Base-by-base conservation (phyloP, 1,140 invertebrate species). In the Pseudomyrmex dendroicus region DNA sequence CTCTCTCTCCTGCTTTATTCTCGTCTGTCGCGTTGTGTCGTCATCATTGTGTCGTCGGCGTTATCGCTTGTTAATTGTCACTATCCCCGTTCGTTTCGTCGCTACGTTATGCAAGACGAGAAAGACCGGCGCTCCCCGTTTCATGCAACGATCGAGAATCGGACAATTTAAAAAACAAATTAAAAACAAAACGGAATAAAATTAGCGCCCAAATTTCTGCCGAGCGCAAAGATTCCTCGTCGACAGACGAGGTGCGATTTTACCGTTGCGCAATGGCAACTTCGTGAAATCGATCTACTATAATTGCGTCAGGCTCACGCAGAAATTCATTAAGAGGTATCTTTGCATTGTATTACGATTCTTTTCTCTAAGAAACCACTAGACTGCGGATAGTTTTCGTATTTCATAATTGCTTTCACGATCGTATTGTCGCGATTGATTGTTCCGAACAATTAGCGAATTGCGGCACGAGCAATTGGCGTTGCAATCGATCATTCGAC, bases 281-380 rank as follows among this genome's bases (percentile, higher is more conserved):
- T 83, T 73, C 83, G 72, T 59, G 54, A 86, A 86, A 35, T 67
- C 73, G 48, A 57, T 57, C 48, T 54, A 48, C 17, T 54, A 46
- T 25, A 12, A 78, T 56, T 15, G 15, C 52, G 64, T 25, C 25
- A 25, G 3, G 3, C 25, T 25, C 25, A 3, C 25, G 25, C 25
- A 2, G 25, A 4, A 25, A 25, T 25, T 25, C 5, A 0, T 35
- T 35, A 35, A 61, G 64, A 70, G 46, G 57, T 10, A 25, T 25
- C 52, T 52, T 13, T 15, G 25, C 74, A 22, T 64, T 52, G 7
- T 25, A 46, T 57, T 57, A 44, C 25, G 2, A 13, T 35, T 46
- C 17, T 59, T n/a, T 17, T 72, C 61, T 13, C 20, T 25, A 46
- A 70, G 54, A 80, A 70, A 80, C 2, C 7, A 61, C 3, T 25